Percentiles rank a stretch among this genome's conserved stretches.
Conservation (phyloP, 2,797 vertebrate species). For the Ispidina lecontei region DNA sequence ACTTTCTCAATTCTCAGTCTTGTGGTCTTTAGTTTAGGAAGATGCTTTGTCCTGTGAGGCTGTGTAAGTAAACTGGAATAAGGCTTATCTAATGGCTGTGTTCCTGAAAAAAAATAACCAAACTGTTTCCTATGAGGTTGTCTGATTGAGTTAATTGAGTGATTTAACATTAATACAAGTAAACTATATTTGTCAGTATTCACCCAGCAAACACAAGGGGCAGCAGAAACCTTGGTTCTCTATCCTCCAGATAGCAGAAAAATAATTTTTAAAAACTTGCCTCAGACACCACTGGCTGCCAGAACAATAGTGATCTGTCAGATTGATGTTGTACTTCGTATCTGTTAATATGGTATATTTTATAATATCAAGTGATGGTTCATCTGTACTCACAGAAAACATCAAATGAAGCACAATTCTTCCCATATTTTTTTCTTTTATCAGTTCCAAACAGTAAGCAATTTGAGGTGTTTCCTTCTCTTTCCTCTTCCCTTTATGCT, state of each 20-base stretch:
- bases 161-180: not conserved
- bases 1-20: not conserved
- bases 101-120: not conserved
- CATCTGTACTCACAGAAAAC: not conserved
- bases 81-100: not conserved
- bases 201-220: not conserved
- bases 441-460: not conserved
- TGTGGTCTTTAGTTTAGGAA: not conserved
- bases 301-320: not conserved
- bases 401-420: constrained; percentile 4
- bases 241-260: not conserved
- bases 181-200: constrained; percentile 8
- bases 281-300: not conserved
- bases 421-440: constrained; percentile 34
- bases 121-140: not conserved
- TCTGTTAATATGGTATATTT: not conserved
- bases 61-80: not conserved
- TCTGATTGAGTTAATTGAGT: not conserved
- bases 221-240: not conserved
- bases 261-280: not conserved
- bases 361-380: constrained; percentile 1
- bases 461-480: not conserved
- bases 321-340: not conserved
- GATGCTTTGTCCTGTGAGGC: not conserved
- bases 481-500: not conserved